Conservation (phyloP, 2,797 vertebrate species). For the Anableps anableps region DNA sequence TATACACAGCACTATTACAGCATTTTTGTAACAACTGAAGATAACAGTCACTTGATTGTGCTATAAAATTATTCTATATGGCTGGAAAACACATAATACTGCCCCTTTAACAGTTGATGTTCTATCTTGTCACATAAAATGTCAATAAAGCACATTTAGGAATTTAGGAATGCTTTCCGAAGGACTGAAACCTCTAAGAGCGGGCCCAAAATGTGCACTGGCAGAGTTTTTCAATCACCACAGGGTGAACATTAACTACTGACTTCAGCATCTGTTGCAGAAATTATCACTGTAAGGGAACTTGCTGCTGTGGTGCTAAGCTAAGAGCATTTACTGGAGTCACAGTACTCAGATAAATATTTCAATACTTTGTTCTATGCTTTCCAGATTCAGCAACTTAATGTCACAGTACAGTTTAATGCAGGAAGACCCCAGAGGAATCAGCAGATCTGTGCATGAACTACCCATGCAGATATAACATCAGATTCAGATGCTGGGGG, state of each 20-base stretch:
- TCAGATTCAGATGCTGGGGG: background rate
- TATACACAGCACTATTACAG: no score
- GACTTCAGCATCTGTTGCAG: slow-evolving; percentile 62
- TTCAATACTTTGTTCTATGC: slow-evolving; percentile 52
- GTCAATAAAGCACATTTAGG: no score
- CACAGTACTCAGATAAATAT: slow-evolving; percentile 66
- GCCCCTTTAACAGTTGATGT: no score
- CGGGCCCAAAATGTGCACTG: slow-evolving; percentile 1
- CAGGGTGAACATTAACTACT: slow-evolving; percentile 62
- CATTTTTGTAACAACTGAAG: no score
- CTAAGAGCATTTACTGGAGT: slow-evolving; percentile 54
- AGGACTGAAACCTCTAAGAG: background rate
- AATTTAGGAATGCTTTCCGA: background rate
- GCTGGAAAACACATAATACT: no score
- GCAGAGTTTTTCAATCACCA: slow-evolving; percentile 16
- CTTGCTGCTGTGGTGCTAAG: slow-evolving; percentile 41
- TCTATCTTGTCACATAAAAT: no score
- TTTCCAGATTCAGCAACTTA: slow-evolving; percentile 66
- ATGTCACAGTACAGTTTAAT: slow-evolving; percentile 39
- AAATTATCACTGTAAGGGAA: slow-evolving; percentile 55
- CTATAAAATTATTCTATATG: no score
- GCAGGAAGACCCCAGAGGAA: background rate
- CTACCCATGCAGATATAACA: background rate
- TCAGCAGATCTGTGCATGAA: background rate
- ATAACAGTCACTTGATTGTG: no score